phyloP scores from a whole-genome alignment of 2,888 invertebrate species.

The Pharmacophagus antenor region DNA sequence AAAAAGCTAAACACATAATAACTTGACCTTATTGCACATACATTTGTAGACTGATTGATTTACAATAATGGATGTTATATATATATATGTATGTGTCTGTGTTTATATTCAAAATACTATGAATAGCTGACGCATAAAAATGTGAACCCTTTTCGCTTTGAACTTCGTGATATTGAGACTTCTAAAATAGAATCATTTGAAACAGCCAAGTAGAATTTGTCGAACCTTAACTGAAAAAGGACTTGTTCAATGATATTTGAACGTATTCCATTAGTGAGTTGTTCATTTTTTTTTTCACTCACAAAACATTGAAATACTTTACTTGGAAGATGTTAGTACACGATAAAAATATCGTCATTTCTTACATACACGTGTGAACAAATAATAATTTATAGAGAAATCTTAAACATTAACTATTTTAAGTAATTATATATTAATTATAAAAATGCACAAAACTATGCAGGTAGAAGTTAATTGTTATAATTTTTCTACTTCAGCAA shows the following conservation, averaged over 20 bases:
- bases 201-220: conserved; percentile 24
- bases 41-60: conserved; percentile 8
- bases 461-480: too few relatives aligned
- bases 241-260: conserved; percentile 15
- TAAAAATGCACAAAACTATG: too few relatives aligned
- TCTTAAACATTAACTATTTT: too few relatives aligned
- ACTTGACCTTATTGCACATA: background rate
- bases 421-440: too few relatives aligned
- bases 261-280: background rate
- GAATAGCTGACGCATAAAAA: conserved; percentile 25
- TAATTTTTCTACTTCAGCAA: too few relatives aligned
- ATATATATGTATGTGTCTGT: too few relatives aligned
- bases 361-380: too few relatives aligned
- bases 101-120: conserved; percentile 23
- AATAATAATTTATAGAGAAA: too few relatives aligned
- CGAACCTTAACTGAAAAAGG: conserved; percentile 19
- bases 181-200: conserved; percentile 28
- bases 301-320: background rate
- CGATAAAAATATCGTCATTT: too few relatives aligned
- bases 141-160: conserved; percentile 27
- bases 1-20: background rate
- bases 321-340: too few relatives aligned
- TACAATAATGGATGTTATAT: conserved; percentile 19
- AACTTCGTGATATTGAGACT: conserved; percentile 24
- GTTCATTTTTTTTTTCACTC: background rate